Base-by-base conservation (phyloP, 2,888 invertebrate genomes). In the Himalopsyche anomala region DNA sequence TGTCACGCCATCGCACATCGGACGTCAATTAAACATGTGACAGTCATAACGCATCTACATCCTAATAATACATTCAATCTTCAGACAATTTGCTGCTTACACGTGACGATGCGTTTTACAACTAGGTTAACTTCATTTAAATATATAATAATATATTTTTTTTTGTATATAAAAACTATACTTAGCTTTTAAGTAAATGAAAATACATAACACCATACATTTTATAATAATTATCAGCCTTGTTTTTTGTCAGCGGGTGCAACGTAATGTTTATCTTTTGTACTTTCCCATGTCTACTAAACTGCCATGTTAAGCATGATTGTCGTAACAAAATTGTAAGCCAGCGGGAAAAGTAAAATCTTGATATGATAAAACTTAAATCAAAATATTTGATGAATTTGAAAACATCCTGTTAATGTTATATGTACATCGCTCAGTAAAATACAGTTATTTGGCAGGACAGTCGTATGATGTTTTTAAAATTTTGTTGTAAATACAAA, bases 81-180 rank as follows among this genome's bases (percentile, higher is more conserved):
- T 11, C 62, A 62, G 28, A 62, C 28, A 19, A n/a, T 19, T 28
- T 19, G n/a, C 62, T 28, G 28, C 62, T 62, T 9, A 28, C 62
- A 62, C 62, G 15, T 15, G 28, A 62, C 62, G 19, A 62, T 62
- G 62, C 62, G 62, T 62, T 62, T 62, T 62, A 62, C 62, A 62
- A 62, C 62, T 62, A 62, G 28, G 62, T 62, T 62, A 62, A 62
- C 62, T 62, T 62, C 62, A 62, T 62, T 62, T 62, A 62, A 62
- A 62, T 62, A 62, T 56, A 56, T 19, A 56, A 56, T 56, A 56
- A 56, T 56, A 56, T 62, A 62, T 62, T 62, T 62, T 62, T 62
- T 62, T 62, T 62, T 62, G 62, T 62, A 62, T 62, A 62, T 62
- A 62, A 62, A 62, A 62, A 62, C 62, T 62, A 62, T 62, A 62